Evolutionary conservation across 2,888 invertebrate species (phyloP).

Genomic region (Steromphala cineraria): DNA sequence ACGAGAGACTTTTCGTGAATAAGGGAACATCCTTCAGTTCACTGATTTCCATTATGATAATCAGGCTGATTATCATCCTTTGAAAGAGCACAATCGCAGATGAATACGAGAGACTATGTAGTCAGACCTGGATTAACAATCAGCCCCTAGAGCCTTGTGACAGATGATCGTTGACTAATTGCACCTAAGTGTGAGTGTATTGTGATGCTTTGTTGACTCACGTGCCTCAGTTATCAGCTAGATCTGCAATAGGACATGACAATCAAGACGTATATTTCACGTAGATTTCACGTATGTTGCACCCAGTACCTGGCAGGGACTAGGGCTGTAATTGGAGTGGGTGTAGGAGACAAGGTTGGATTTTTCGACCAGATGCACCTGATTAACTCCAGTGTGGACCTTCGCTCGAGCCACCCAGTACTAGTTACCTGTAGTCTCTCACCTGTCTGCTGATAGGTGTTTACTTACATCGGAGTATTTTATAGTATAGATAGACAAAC

Average conservation of each 20-base stretch:
- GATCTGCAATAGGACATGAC: background rate
- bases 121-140: background rate
- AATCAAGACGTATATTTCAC: background rate
- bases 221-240: background rate
- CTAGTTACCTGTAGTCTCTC: background rate
- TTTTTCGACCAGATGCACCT: background rate
- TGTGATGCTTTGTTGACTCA: background rate
- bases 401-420: background rate
- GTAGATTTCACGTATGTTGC: background rate
- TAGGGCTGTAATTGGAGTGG: background rate
- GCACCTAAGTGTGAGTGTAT: background rate
- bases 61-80: background rate
- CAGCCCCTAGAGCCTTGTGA: background rate
- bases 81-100: background rate
- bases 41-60: conserved; percentile 3
- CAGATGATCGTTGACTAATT: background rate
- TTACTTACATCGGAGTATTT: too few relatives aligned
- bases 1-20: too few relatives aligned
- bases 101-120: background rate
- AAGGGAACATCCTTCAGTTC: too few relatives aligned
- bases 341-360: background rate
- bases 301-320: background rate
- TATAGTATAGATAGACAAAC: too few relatives aligned
- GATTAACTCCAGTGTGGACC: background rate
- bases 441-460: too few relatives aligned